phyloP scores from a whole-genome alignment of 2,888 invertebrate genomes.

The Globia sparganii region DNA sequence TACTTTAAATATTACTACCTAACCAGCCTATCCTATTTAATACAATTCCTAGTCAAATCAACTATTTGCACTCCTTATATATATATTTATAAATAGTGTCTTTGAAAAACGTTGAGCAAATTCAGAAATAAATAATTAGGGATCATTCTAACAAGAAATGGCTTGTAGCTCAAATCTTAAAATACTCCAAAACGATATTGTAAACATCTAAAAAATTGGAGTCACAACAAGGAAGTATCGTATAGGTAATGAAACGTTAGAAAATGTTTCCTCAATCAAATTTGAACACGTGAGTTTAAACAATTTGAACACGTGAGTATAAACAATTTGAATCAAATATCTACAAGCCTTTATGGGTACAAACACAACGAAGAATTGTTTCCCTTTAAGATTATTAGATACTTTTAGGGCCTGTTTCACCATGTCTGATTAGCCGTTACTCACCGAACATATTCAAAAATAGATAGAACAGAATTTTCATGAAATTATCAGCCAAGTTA shows the following conservation, averaged over 20 bases:
- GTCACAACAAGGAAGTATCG: slow-evolving; percentile 56
- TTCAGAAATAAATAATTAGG: slow-evolving; percentile 72
- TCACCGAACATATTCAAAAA: slow-evolving; percentile 2
- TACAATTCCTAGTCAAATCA: slow-evolving; percentile 73
- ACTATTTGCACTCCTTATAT: slow-evolving; percentile 65
- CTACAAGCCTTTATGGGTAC: slow-evolving; percentile 48
- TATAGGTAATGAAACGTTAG: slow-evolving; percentile 47
- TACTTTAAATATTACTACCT: slow-evolving; percentile 64
- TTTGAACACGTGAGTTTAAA: slow-evolving; percentile 52
- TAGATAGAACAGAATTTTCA: not conserved
- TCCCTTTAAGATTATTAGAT: slow-evolving; percentile 39
- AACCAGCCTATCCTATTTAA: slow-evolving; percentile 66
- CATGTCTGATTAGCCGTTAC: slow-evolving; percentile 2
- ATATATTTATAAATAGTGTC: slow-evolving; percentile 68
- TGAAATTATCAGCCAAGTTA: not conserved
- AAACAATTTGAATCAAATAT: slow-evolving; percentile 47
- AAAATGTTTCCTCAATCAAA: slow-evolving; percentile 42
- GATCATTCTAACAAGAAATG: slow-evolving; percentile 62
- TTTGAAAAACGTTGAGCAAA: slow-evolving; percentile 82
- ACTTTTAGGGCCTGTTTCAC: slow-evolving; percentile 35
- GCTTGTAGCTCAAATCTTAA: slow-evolving; percentile 66
- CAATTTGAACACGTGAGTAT: slow-evolving; percentile 43
- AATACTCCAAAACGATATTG: slow-evolving; percentile 59
- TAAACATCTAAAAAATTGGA: slow-evolving; percentile 62
- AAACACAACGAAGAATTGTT: slow-evolving; percentile 48